Conservation (phyloP, 2,888 invertebrate genomes). For the Agrochola macilenta region DNA sequence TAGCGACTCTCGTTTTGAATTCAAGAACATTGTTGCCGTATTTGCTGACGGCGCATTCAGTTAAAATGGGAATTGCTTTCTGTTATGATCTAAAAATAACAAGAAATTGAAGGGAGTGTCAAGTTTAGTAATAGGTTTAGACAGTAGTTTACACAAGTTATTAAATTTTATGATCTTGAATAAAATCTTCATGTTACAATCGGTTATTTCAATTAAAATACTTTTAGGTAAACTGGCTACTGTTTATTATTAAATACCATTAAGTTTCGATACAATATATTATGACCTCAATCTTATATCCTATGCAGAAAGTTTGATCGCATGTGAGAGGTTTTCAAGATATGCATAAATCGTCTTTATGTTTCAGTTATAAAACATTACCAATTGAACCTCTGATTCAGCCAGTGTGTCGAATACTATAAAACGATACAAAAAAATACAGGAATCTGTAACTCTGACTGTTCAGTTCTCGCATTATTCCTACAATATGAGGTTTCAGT, state of each 20-base stretch:
- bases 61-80: slow-evolving; percentile 34
- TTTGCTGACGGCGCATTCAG: slow-evolving; percentile 52
- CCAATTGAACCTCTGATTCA: not conserved
- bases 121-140: no score
- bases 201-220: no score
- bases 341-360: no score
- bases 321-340: no score
- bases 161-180: not conserved
- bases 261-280: no score
- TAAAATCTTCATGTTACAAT: no score
- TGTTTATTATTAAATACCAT: no score
- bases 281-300: no score
- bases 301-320: no score
- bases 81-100: slow-evolving; percentile 7
- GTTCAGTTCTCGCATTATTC: not conserved
- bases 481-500: not conserved
- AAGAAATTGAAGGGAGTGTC: not conserved
- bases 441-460: not conserved
- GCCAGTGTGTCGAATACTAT: not conserved
- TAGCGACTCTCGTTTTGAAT: slow-evolving; percentile 55
- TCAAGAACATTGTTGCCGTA: slow-evolving; percentile 50
- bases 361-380: no score
- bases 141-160: not conserved
- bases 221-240: no score
- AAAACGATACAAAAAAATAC: not conserved